phyloP scores from a whole-genome alignment of 2,888 invertebrate genomes.

The Acleris laterana region DNA sequence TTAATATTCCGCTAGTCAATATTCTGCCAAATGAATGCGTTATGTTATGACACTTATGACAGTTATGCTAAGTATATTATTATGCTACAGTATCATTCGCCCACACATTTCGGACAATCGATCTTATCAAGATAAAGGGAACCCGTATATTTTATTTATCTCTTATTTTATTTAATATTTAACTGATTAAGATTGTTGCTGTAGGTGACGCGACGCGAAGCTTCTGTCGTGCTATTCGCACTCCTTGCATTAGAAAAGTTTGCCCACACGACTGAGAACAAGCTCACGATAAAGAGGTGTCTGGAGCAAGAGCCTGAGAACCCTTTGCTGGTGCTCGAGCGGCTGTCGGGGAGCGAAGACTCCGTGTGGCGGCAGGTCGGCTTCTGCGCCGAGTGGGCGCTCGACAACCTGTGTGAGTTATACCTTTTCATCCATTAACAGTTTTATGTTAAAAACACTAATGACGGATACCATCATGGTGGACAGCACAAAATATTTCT shows the following conservation, averaged over 20 bases:
- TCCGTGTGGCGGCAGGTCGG: slow-evolving; percentile 92
- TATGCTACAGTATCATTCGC: too few species aligned
- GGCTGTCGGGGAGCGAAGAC: slow-evolving; percentile 85
- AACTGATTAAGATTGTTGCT: slow-evolving; percentile 22
- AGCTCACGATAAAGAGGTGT: slow-evolving; percentile 88
- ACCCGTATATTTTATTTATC: not conserved
- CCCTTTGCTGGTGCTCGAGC: slow-evolving; percentile 89
- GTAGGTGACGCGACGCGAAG: slow-evolving; percentile 79
- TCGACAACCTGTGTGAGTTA: slow-evolving; percentile 91
- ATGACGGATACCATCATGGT: too few species aligned
- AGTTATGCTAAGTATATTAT: too few species aligned
- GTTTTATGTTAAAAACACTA: too few species aligned
- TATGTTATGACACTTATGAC: too few species aligned
- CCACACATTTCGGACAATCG: too few species aligned
- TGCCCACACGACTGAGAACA: slow-evolving; percentile 96
- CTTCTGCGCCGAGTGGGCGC: slow-evolving; percentile 96
- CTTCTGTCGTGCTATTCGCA: slow-evolving; percentile 92
- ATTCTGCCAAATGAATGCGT: too few species aligned
- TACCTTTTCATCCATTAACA: not conserved
- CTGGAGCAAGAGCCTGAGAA: slow-evolving; percentile 85
- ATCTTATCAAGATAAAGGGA: too few species aligned
- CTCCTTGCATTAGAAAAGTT: slow-evolving; percentile 96
- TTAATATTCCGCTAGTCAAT: too few species aligned
- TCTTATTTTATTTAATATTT: not conserved
- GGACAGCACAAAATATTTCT: too few species aligned